phyloP scores from a whole-genome alignment of 2,797 vertebrate genomes.

The Rhincodon typus region DNA sequence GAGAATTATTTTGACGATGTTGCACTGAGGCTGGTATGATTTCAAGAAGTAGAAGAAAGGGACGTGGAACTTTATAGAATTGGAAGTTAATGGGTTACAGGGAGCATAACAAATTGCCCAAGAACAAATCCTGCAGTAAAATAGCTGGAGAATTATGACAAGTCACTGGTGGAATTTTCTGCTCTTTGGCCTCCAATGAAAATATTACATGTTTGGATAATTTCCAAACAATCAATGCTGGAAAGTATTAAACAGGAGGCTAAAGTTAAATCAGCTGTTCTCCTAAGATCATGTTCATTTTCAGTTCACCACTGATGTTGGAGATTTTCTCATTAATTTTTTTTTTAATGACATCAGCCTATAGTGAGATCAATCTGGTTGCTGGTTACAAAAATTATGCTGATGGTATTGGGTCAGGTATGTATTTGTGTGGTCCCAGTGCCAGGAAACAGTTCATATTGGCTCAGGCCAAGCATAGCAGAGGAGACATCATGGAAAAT shows the following conservation, averaged over 20 bases:
- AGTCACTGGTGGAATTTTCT: slow-evolving; percentile 19
- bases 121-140: not conserved
- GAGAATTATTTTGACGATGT: too few species aligned
- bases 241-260: not conserved
- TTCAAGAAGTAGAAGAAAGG: not conserved
- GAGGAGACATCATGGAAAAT: slow-evolving; percentile 36
- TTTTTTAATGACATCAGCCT: not conserved
- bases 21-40: not conserved
- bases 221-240: not conserved
- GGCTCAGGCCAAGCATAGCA: not conserved
- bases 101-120: not conserved
- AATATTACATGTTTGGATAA: slow-evolving; percentile 6
- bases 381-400: not conserved
- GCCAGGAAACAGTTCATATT: slow-evolving; percentile 23
- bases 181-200: not conserved
- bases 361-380: not conserved
- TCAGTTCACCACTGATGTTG: not conserved
- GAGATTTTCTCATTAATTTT: not conserved
- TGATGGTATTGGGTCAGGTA: not conserved
- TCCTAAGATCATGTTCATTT: not conserved
- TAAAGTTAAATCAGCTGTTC: not conserved
- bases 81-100: not conserved
- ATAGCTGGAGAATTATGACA: not conserved
- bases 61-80: not conserved
- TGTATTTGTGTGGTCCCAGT: not conserved